A percentile compares a stretch with the other conserved stretches of the same genome.
Evolutionary conservation across 2,797 vertebrate genomes (phyloP).

Genomic region (Anisognathus igniventris): DNA sequence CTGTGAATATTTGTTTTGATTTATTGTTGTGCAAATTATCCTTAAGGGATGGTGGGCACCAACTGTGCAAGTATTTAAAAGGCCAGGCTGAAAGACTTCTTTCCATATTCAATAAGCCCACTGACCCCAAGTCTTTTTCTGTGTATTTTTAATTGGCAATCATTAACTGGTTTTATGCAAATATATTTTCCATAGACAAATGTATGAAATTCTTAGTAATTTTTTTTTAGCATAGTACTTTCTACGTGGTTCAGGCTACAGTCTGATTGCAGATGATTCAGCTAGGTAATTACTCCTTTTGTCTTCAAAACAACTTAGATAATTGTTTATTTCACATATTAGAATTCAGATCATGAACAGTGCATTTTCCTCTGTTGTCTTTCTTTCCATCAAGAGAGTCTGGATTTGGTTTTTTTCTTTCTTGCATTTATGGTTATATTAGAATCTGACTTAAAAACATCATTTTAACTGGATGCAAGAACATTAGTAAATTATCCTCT

Average conservation of each 20-base stretch:
- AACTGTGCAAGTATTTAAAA: neutral
- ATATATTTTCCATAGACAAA: neutral
- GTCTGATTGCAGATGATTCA: neutral
- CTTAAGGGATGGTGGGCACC: neutral
- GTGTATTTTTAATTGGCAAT: neutral
- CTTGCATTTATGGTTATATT: neutral
- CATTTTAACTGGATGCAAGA: constrained; percentile 14
- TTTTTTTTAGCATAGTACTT: neutral
- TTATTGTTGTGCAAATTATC: neutral
- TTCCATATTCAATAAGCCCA: neutral
- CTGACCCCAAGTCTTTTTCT: neutral
- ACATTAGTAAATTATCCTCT: neutral
- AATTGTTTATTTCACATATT: neutral
- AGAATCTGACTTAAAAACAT: neutral
- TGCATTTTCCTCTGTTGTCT: neutral
- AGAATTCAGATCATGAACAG: neutral
- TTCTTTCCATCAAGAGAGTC: neutral
- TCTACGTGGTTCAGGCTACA: neutral
- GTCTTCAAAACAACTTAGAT: neutral
- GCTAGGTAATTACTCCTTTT: neutral
- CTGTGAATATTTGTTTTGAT: neutral
- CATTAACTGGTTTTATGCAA: neutral
- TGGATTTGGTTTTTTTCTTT: neutral
- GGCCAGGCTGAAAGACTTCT: neutral
- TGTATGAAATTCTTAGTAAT: neutral